Percentiles rank a stretch among this genome's conserved stretches.
These are phyloP conservation scores for Enteromius thamalakanensis DNA, from an alignment of 2,797 vertebrate species.

Conservation along the genomic window DNA sequence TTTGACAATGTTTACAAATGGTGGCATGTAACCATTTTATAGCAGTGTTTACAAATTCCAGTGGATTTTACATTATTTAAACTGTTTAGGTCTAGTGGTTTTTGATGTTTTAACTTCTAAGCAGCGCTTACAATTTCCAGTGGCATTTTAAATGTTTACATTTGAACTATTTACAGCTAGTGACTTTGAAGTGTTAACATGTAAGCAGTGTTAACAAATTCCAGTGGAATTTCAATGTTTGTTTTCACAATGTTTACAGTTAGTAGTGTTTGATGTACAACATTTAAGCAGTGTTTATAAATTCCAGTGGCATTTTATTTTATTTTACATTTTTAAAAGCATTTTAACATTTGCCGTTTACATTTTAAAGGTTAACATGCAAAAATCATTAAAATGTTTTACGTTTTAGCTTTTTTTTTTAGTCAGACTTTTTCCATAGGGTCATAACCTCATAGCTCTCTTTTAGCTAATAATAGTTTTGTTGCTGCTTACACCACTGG, in stretches of 20 bases:
- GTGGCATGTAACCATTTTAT: background rate
- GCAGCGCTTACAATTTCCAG: background rate
- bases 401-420: background rate
- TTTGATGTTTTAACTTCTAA: background rate
- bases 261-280: background rate
- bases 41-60: background rate
- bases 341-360: background rate
- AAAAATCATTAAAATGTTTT: background rate
- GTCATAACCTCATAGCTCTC: background rate
- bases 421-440: background rate
- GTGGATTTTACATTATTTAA: background rate
- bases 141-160: background rate
- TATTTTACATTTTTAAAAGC: background rate
- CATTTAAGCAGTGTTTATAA: background rate
- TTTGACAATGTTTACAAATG: background rate
- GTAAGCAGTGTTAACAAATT: background rate
- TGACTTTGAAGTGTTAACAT: background rate
- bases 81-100: background rate
- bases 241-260: background rate
- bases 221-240: too few species aligned
- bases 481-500: background rate
- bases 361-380: background rate
- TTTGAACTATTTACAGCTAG: background rate
- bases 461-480: conserved; percentile 11
- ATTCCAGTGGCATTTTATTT: background rate